Conservation (phyloP, 2,888 invertebrate genomes). For the Eumacrocentrus americanus region DNA sequence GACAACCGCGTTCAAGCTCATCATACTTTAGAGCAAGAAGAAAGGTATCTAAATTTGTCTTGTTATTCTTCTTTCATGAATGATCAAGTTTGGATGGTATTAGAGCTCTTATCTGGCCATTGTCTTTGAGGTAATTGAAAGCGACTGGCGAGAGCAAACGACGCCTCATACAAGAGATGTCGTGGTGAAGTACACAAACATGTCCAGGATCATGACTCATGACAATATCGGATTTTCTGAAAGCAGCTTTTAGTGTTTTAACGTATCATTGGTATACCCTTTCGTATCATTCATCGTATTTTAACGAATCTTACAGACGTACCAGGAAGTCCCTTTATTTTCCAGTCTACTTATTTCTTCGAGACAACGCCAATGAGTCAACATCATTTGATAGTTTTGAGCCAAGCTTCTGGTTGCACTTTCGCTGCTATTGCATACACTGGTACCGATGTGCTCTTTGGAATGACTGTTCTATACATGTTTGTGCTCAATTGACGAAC, state of each 20-base stretch:
- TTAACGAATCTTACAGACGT: constrained; percentile 23
- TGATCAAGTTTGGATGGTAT: neutral
- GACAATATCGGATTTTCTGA: too few species aligned
- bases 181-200: constrained; percentile 14
- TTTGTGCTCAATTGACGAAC: constrained; percentile 25
- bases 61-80: too few species aligned
- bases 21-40: constrained; percentile 7
- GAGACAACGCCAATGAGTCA: constrained; percentile 10
- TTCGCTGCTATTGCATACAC: constrained; percentile 13
- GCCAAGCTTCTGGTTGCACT: constrained; percentile 4
- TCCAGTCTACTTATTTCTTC: constrained; percentile 17
- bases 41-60: constrained; percentile 15
- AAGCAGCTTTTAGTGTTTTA: too few species aligned
- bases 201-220: constrained; percentile 14
- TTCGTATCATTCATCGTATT: constrained; percentile 13
- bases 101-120: constrained; percentile 16
- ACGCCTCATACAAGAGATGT: too few species aligned
- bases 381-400: constrained; percentile 15
- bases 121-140: constrained; percentile 13
- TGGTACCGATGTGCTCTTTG: too few species aligned
- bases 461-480: too few species aligned
- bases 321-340: neutral
- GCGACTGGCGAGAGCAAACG: constrained; percentile 20
- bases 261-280: neutral
- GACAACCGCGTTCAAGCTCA: neutral